Evolutionary conservation across 2,797 vertebrate genomes (phyloP), one percentile per base, ranked within the genome.

Genomic region (Leuciscus waleckii): DNA sequence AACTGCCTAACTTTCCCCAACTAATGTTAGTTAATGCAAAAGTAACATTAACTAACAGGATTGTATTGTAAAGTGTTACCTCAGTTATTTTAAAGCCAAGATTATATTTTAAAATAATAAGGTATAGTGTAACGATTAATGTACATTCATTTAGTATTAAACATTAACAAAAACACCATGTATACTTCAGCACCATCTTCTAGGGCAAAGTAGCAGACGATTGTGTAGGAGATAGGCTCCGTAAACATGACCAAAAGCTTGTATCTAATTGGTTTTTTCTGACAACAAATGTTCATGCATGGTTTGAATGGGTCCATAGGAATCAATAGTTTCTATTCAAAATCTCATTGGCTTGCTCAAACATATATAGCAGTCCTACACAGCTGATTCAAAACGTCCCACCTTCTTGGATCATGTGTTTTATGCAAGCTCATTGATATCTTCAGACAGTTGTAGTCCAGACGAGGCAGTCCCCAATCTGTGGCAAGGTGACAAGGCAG

Each of bases 391-490:
- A 68, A 29, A 76, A 77, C 1, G 7, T 4, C 11, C 23, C 32
- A 76, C 71, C 43, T 67, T 68, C 43, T 29, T 51, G 61, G 10
- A 21, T 41, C 61, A 43, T 39, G 63, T 77, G 35, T 67, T 83
- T 74, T 26, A 54, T 32, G 49, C 35, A 83, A 54, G 32, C 43
- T 68, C 74, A 67, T 23, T 77, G 63, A 84, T 78, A 79, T 70
- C 63, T 37, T 78, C 67, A 69, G 78, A 84, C 49, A 26, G 37
- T 76, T 41, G n/a, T 5, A 26, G 82, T 77, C 73, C 46, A 84
- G 73, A 77, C 13, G 1, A 56, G 63, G 56, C 81, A 14, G 75
- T 32, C 43, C 56, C 56, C 68, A 87, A 77, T 78, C 39, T 83
- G 81, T 65, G 41, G 56, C 77, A 71, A 79, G 76, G 56, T 74